Base-by-base conservation (phyloP, 2,888 invertebrate species). In the Malachius bipustulatus region DNA sequence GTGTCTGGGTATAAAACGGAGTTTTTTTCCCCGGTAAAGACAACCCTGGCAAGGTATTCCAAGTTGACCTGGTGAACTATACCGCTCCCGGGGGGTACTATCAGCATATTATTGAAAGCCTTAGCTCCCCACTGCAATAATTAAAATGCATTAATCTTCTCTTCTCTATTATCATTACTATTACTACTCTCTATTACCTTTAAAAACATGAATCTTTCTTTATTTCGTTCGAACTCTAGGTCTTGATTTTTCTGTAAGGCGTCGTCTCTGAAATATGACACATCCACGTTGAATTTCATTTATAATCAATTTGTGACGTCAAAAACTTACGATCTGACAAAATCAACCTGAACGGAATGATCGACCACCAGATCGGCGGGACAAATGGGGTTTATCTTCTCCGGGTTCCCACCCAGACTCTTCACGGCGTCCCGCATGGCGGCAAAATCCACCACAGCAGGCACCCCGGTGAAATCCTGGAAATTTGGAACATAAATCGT, bases 31-130 rank as follows among this genome's bases (percentile, higher is more conserved):
- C 67, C 69, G 6, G 75, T 71, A 57, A 96, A 96, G 19, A 96
- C 93, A 9, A 96, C 91, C 37, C 87, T 67, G 0, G 87, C 88
- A 32, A 97, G 62, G 57, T 93, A 94, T 60, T 96, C 96, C 56
- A 98, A 67, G 64, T 98, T 98, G 1, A 98, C 94, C 70, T 98
- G 97, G 64, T 97, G 97, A 0, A 96, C 91, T 42, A 98, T 98
- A 3, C 97, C 97, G 32, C 91, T 93, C 1, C 97, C 97, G 0
- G 97, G 97, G 1, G 97, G 97, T 0, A 98, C 93, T 35, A 97
- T 96, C 48, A 91, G 62, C 87, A 97, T 91, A 56, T 97, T 97
- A 57, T 85, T 70, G 49, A 98, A 88, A 0, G 94, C 87, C 52
- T 83, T 82, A 0, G 96, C 91, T 14, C 96, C 97, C 97, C 97